Evolutionary conservation across 2,888 invertebrate species (phyloP).

Genomic region (Disparrhopalites patrizii): DNA sequence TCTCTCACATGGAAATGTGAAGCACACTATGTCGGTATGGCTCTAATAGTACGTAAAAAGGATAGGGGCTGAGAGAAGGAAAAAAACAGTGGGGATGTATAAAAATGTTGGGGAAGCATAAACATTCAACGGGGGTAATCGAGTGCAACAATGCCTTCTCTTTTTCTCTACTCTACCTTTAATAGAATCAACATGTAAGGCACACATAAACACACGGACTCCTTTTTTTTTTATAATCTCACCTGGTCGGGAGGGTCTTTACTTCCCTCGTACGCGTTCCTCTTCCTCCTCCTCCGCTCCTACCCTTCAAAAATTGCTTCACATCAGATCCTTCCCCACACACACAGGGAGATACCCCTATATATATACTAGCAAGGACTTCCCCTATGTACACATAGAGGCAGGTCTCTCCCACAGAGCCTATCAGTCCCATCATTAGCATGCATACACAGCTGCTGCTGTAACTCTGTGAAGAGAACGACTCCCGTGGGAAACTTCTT

Average conservation of each 20-base stretch:
- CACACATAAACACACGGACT: too few species aligned
- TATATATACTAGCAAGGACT: too few species aligned
- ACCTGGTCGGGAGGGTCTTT: neutral
- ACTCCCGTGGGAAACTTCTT: conserved; percentile 14
- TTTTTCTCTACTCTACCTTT: neutral
- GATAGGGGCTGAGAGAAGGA: too few species aligned
- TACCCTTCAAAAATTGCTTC: neutral
- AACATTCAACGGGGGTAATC: conserved; percentile 8
- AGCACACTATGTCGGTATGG: too few species aligned
- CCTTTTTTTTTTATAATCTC: neutral
- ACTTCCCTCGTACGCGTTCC: too few species aligned
- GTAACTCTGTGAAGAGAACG: too few species aligned
- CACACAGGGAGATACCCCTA: neutral
- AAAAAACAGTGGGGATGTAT: too few species aligned
- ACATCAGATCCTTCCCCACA: neutral
- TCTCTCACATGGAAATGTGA: too few species aligned
- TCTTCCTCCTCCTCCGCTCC: too few species aligned
- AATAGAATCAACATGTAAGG: neutral
- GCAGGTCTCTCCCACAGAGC: neutral
- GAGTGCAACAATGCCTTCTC: conserved; percentile 1
- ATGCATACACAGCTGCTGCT: too few species aligned
- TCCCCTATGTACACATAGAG: neutral
- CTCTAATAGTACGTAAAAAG: too few species aligned
- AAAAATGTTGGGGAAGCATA: too few species aligned
- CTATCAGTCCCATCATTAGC: neutral